Evolutionary conservation across 2,113 vertebrate species (phyloP), one percentile per base, ranked within the genome.

Genomic region (Alces alces): DNA sequence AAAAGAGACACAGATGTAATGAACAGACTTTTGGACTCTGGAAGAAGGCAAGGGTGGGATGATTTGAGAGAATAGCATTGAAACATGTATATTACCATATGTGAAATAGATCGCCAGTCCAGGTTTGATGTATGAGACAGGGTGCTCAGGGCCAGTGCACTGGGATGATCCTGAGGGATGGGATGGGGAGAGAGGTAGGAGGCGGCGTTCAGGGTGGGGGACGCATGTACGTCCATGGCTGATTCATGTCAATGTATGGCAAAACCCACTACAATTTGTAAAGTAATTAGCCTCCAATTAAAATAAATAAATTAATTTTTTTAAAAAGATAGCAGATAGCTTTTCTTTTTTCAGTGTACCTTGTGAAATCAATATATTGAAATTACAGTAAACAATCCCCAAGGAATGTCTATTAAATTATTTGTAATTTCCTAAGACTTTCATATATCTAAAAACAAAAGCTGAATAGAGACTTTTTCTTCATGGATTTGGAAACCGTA

Each of bases 341-440:
- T 84, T 95, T 50, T 73, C 33, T 36, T 89, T 82, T 50, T 82
- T 57, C 36, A 82, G 0, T 52, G 13, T 58, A 84, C 43, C 12
- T 3, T 91, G 55, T n/a, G 45, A 78, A 95, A 45, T 28, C n/a
- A 91, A 30, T 85, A 15, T 85, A 27, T 10, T 85, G 64, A 85
- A 84, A 91, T 50, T 91, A 54, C 55, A 85, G 84, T 76, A 61
- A 64, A 86, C 7, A 76, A 19, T 90, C 19, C 33, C 45, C 43
- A 76, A 33, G 27, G 50, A 66, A 82, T 66, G 21, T 94, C 64
- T 94, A 19, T 54, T 87, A 93, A 55, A 55, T 82, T 54, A 66
- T 76, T 85, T 90, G 45, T 76, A 60, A 30, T 85, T 76, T 95
- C 57, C 36, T 54, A 95, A 95, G 85, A 54, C 82, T 86, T 95